A percentile compares a stretch with the other conserved stretches of the same genome.
These are phyloP conservation scores for Scleropages formosus DNA, from an alignment of 2,797 vertebrate species.

Conservation along the genomic window DNA sequence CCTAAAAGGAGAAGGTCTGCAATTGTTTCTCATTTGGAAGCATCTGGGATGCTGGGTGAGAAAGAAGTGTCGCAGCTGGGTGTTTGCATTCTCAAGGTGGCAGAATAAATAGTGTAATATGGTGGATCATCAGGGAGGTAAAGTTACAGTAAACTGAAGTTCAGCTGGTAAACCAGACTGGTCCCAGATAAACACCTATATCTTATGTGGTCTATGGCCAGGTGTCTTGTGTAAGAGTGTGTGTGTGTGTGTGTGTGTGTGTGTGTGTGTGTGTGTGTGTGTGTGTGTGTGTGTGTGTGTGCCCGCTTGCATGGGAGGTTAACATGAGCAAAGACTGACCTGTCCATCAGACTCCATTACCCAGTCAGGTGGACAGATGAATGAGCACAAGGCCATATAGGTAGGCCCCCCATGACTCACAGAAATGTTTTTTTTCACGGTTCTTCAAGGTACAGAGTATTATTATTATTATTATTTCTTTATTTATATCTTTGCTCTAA, in stretches of 20 bases:
- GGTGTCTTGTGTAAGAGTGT: neutral
- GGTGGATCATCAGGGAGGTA: neutral
- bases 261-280: conserved; percentile 19
- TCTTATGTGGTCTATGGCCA: neutral
- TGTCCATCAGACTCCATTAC: conserved; percentile 56
- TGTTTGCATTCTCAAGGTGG: neutral
- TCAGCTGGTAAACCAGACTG: neutral
- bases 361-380: conserved; percentile 52
- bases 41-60: neutral
- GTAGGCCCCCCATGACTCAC: conserved; percentile 36
- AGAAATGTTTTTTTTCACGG: no score
- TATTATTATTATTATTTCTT: no score
- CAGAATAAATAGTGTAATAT: neutral
- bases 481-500: no score
- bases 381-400: conserved; percentile 62
- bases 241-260: conserved; percentile 3
- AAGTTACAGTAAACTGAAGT: neutral
- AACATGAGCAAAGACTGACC: conserved; percentile 42
- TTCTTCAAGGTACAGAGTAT: no score
- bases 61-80: neutral
- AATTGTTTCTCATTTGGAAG: neutral
- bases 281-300: conserved; percentile 21
- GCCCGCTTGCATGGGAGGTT: conserved; percentile 15
- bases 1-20: neutral
- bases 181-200: neutral